phyloP scores from a whole-genome alignment of 1,140 invertebrate species.

The Geopemphigus sp. region DNA sequence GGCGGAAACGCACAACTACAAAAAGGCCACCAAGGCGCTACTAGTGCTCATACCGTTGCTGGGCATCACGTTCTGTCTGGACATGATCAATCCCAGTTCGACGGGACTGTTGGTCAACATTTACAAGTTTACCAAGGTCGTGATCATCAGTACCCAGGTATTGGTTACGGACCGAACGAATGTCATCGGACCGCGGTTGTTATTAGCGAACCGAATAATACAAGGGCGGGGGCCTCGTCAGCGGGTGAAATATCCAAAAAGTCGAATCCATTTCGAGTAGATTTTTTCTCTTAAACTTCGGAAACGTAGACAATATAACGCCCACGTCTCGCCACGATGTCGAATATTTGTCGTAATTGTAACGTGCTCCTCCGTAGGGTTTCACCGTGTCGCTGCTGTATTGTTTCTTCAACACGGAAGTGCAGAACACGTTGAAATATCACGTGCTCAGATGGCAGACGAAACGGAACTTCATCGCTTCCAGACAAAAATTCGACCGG shows the following conservation, averaged over 20 bases:
- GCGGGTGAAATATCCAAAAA: background rate
- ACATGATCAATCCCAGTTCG: slow-evolving; percentile 35
- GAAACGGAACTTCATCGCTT: slow-evolving; percentile 21
- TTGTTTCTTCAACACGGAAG: slow-evolving; percentile 41
- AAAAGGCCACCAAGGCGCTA: slow-evolving; percentile 84
- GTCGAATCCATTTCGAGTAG: too few relatives aligned
- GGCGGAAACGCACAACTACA: slow-evolving; percentile 62
- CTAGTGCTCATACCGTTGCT: slow-evolving; percentile 82
- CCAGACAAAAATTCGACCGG: slow-evolving; percentile 21
- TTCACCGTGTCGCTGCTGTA: slow-evolving; percentile 31
- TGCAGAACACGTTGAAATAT: slow-evolving; percentile 36
- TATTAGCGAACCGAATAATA: too few relatives aligned
- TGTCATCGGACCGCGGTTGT: too few relatives aligned
- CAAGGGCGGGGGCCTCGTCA: too few relatives aligned
- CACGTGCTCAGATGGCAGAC: slow-evolving; percentile 23
- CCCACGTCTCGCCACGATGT: too few relatives aligned
- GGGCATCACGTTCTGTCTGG: slow-evolving; percentile 68
- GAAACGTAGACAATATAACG: background rate
- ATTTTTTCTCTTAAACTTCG: too few relatives aligned
- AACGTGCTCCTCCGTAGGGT: background rate
- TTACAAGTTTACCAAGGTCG: slow-evolving; percentile 35
- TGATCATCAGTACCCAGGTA: slow-evolving; percentile 26
- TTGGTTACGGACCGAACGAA: too few relatives aligned
- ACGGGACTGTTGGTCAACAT: slow-evolving; percentile 12
- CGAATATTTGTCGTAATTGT: background rate